A percentile compares a stretch with the other conserved stretches of the same genome.
Conservation (phyloP, 2,888 invertebrate species). For the Amiota communis region DNA sequence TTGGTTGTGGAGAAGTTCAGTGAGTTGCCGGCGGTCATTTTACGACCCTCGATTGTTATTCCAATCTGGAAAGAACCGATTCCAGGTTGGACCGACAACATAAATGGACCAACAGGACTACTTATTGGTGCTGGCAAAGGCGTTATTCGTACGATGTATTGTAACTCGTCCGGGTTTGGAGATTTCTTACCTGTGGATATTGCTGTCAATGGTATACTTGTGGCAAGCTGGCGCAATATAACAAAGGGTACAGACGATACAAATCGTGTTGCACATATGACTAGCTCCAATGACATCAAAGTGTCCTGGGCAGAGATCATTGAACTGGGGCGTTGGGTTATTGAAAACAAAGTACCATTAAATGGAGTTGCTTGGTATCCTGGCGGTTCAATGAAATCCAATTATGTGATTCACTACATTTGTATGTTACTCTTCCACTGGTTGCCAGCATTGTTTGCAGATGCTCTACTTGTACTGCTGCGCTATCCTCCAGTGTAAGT, state of each 20-base stretch:
- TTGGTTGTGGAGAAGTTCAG: conserved; percentile 85
- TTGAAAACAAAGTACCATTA: conserved; percentile 86
- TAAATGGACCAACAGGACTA: conserved; percentile 92
- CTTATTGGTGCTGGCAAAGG: conserved; percentile 89
- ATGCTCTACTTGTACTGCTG: conserved; percentile 82
- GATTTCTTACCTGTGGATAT: conserved; percentile 88
- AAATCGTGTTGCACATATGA: conserved; percentile 81
- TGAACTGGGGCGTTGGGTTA: conserved; percentile 83
- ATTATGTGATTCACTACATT: conserved; percentile 83
- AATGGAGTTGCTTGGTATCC: conserved; percentile 91
- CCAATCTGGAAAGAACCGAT: conserved; percentile 89
- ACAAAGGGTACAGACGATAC: conserved; percentile 53
- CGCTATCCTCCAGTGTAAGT: conserved; percentile 93
- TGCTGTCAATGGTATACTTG: conserved; percentile 80
- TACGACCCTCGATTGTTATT: conserved; percentile 92
- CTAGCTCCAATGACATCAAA: conserved; percentile 86
- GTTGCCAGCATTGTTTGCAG: conserved; percentile 90
- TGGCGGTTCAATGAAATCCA: conserved; percentile 89
- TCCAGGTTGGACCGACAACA: conserved; percentile 94
- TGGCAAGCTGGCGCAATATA: conserved; percentile 67
- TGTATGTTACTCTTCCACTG: conserved; percentile 91
- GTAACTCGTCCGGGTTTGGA: conserved; percentile 83
- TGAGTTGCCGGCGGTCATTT: conserved; percentile 84
- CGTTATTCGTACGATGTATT: conserved; percentile 90
- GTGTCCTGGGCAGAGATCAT: conserved; percentile 93